Conservation (phyloP, 2,888 invertebrate genomes). For the Trachelus stipa region DNA sequence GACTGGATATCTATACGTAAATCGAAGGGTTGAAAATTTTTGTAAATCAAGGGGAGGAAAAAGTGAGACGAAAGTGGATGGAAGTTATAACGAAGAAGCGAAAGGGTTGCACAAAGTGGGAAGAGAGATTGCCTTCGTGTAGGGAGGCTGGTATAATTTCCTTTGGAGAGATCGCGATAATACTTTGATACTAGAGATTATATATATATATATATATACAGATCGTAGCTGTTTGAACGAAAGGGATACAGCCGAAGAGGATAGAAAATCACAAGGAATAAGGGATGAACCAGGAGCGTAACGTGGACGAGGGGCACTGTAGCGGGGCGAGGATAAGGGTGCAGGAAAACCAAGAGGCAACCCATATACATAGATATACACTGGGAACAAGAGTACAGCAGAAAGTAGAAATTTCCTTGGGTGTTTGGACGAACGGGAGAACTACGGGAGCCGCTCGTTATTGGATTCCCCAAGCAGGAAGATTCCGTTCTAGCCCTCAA, state of each 20-base stretch:
- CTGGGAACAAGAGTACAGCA: slow-evolving; percentile 4
- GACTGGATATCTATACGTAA: neutral
- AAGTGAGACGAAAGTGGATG: neutral
- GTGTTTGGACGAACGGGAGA: slow-evolving; percentile 31
- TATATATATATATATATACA: neutral
- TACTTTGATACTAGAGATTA: neutral
- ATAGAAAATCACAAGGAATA: too few species aligned
- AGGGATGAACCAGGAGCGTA: too few species aligned
- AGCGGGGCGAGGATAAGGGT: too few species aligned
- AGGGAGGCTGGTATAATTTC: neutral
- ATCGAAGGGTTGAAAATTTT: neutral
- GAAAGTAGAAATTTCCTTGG: slow-evolving; percentile 32
- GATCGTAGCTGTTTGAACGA: neutral
- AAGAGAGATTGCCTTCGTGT: neutral
- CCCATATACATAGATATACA: slow-evolving; percentile 5
- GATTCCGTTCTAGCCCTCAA: too few species aligned
- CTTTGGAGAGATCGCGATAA: neutral
- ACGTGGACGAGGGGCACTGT: too few species aligned
- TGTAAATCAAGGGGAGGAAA: neutral
- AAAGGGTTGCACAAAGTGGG: neutral
- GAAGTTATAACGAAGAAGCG: neutral
- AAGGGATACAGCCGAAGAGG: too few species aligned
- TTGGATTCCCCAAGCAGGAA: too few species aligned
- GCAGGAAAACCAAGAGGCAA: too few species aligned
- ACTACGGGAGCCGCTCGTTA: slow-evolving; percentile 22